phyloP scores from a whole-genome alignment of 1,140 invertebrate genomes.

The Drosophila chauvacae region DNA sequence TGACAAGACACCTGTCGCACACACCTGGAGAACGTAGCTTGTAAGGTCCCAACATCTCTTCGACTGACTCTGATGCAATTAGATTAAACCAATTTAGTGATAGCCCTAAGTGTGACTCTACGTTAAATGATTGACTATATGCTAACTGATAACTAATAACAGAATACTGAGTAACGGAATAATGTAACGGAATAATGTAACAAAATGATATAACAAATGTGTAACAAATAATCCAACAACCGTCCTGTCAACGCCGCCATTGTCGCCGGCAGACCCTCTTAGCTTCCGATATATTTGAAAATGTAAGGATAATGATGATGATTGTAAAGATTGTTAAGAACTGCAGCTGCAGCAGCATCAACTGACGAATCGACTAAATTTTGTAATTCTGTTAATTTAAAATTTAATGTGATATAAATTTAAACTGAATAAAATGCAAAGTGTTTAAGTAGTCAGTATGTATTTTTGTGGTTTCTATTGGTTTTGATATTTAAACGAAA shows the following conservation, averaged over 20 bases:
- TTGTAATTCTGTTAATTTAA: constrained; percentile 81
- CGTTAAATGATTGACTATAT: constrained; percentile 58
- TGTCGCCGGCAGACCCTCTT: constrained; percentile 28
- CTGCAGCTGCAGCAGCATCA: constrained; percentile 37
- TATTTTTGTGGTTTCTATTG: not conserved
- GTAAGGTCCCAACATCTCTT: constrained; percentile 66
- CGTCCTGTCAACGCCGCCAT: constrained; percentile 30
- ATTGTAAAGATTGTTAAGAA: constrained; percentile 34
- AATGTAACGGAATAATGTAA: not conserved
- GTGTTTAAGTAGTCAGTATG: constrained; percentile 24
- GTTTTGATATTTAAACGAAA: too few species aligned
- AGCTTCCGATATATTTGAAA: constrained; percentile 37
- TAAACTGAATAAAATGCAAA: constrained; percentile 69
- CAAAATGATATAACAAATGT: not conserved
- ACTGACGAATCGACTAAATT: constrained; percentile 68
- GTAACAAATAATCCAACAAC: constrained; percentile 8
- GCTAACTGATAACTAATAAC: constrained; percentile 24
- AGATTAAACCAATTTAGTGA: constrained; percentile 75
- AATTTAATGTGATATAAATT: constrained; percentile 82
- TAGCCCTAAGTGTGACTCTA: constrained; percentile 65
- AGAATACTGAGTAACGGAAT: not conserved
- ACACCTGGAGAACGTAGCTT: constrained; percentile 60
- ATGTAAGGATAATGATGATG: constrained; percentile 27
- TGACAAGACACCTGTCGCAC: constrained; percentile 63
- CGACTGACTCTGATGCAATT: constrained; percentile 83